These are phyloP conservation scores for Frankliniella intonsa DNA, from an alignment of 2,888 invertebrate genomes.

Conservation along the genomic window DNA sequence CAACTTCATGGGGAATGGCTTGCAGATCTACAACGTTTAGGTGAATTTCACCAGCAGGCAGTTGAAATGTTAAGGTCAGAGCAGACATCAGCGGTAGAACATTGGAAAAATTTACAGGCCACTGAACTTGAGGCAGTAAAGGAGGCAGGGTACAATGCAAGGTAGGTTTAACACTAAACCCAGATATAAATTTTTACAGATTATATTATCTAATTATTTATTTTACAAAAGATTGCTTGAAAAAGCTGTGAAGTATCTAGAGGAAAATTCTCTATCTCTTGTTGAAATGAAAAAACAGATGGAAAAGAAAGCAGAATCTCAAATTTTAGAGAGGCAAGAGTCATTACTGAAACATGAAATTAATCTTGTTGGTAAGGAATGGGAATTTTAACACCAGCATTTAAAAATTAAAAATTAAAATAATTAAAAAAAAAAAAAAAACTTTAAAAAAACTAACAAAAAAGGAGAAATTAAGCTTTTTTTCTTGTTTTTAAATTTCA, in stretches of 20 bases:
- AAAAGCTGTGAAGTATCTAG: not conserved
- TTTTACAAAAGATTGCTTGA: not conserved
- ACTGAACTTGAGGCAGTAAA: not conserved
- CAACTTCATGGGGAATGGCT: slow-evolving; percentile 5
- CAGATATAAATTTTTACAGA: not conserved
- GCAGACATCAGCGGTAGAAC: not conserved
- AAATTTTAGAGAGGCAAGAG: not conserved
- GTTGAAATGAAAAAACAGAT: not conserved
- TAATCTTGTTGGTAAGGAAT: not conserved
- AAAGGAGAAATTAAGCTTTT: not conserved
- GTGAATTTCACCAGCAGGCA: slow-evolving; percentile 13
- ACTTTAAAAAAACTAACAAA: not conserved
- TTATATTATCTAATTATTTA: not conserved
- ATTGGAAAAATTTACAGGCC: not conserved
- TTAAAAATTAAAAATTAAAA: too few relatives aligned
- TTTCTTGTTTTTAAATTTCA: not conserved
- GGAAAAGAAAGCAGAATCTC: not conserved
- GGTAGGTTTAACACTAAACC: not conserved
- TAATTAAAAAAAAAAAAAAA: not conserved
- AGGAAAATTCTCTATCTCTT: not conserved
- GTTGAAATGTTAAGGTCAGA: not conserved
- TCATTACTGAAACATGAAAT: not conserved
- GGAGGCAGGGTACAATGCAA: not conserved
- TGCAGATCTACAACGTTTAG: not conserved
- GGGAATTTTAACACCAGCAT: not conserved